Conservation (phyloP, 2,113 vertebrate species). For the Felis chaus region DNA sequence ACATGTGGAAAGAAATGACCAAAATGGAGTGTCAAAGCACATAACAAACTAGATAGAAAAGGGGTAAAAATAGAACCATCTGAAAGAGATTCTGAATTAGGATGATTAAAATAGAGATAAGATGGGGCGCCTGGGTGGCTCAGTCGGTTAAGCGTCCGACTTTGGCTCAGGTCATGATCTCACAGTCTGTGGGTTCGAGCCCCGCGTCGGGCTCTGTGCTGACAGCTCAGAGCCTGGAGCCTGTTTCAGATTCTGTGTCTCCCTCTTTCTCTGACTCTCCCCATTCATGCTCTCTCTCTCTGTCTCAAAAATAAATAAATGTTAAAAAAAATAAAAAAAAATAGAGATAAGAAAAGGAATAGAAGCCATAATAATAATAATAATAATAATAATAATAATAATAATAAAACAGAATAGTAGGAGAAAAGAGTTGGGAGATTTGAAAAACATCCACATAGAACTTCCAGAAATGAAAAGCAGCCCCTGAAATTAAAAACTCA, state of each 20-base stretch:
- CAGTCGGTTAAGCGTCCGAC: too few species aligned
- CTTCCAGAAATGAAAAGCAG: background rate
- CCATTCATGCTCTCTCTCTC: too few species aligned
- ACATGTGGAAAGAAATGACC: background rate
- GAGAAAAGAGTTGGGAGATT: constrained; percentile 68
- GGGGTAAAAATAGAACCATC: background rate
- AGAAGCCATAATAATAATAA: background rate
- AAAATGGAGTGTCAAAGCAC: background rate
- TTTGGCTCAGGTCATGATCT: too few species aligned
- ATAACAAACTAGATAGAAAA: background rate
- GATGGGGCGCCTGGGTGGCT: background rate
- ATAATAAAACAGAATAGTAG: constrained; percentile 75
- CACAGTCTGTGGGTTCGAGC: too few species aligned
- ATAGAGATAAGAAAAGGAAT: constrained; percentile 68
- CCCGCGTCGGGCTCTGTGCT: too few species aligned
- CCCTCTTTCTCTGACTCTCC: too few species aligned
- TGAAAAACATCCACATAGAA: background rate
- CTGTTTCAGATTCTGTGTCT: too few species aligned
- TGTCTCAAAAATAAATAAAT: too few species aligned
- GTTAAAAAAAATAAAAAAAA: background rate
- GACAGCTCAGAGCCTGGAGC: too few species aligned
- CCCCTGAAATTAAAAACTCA: background rate
- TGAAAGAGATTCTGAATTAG: background rate
- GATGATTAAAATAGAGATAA: background rate
- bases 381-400: background rate